These are phyloP conservation scores for Paramuricea clavata DNA, from an alignment of 92 coral and sea anemone genomes.

Conservation along the genomic window DNA sequence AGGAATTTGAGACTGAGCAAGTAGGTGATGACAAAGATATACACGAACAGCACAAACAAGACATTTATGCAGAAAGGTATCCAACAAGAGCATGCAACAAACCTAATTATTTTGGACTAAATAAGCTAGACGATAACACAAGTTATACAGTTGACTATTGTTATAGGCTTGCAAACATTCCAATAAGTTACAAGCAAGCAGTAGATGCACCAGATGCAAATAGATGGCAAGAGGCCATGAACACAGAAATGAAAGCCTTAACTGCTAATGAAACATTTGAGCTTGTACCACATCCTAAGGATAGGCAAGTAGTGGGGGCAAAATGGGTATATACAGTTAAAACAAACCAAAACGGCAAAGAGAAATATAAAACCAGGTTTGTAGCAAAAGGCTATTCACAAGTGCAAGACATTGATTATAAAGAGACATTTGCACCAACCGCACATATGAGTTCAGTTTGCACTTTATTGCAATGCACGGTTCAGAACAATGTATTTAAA, in stretches of 20 bases:
- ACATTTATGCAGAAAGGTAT: background rate
- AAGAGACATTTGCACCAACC: conserved; percentile 55
- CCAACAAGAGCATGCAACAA: conserved; percentile 27
- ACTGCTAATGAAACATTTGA: conserved; percentile 64
- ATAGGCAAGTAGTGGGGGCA: conserved; percentile 77
- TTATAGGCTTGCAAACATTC: conserved; percentile 64
- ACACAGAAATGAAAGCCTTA: conserved; percentile 61
- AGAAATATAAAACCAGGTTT: conserved; percentile 65
- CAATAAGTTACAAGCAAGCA: conserved; percentile 55
- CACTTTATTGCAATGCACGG: conserved; percentile 61
- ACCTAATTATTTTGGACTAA: conserved; percentile 8
- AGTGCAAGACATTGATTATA: conserved; percentile 61
- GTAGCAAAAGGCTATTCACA: conserved; percentile 70
- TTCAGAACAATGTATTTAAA: conserved; percentile 50
- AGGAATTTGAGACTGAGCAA: background rate
- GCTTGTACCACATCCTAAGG: conserved; percentile 66
- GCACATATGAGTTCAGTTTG: conserved; percentile 67
- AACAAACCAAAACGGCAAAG: conserved; percentile 54
- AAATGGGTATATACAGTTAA: conserved; percentile 71
- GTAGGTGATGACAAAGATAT: background rate
- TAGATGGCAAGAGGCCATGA: conserved; percentile 74
- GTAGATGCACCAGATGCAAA: conserved; percentile 55
- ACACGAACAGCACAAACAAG: background rate
- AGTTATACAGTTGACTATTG: conserved; percentile 65
- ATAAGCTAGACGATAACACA: conserved; percentile 47